Evolutionary conservation across 2,888 invertebrate genomes (phyloP).

Genomic region (Linnaemya tessellans): DNA sequence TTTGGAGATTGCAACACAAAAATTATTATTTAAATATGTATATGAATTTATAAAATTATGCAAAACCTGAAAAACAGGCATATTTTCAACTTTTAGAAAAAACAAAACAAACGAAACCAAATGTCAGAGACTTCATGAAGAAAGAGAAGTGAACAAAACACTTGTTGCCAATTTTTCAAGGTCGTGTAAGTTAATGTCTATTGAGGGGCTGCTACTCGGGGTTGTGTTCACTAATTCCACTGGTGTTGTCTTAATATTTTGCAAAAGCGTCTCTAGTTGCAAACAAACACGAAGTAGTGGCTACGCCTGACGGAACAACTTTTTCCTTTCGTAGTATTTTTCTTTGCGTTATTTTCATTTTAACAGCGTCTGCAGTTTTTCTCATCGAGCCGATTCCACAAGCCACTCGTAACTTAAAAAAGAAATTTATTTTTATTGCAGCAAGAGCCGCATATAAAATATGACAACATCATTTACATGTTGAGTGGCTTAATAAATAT

Average conservation of each 20-base stretch:
- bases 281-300: not conserved
- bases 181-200: not conserved
- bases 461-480: too few species aligned
- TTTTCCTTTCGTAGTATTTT: not conserved
- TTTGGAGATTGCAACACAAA: not conserved
- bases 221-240: not conserved
- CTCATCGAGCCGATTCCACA: too few species aligned
- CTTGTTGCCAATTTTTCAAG: constrained; percentile 53
- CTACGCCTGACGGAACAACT: not conserved
- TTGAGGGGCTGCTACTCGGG: not conserved
- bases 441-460: too few species aligned
- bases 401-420: too few species aligned
- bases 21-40: not conserved
- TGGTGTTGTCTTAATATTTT: not conserved
- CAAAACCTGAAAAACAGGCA: not conserved
- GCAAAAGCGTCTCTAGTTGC: not conserved
- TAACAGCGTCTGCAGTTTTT: not conserved
- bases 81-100: not conserved
- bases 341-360: too few species aligned
- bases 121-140: not conserved
- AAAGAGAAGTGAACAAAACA: constrained; percentile 18
- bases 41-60: constrained; percentile 1
- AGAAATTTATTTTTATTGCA: too few species aligned
- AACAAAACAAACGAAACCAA: not conserved
- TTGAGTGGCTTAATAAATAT: too few species aligned